Percentiles rank a stretch among this genome's conserved stretches.
These are phyloP conservation scores for Aplysina aerophoba DNA, from an alignment of 37 sponge, comb jelly and placozoan species.

Conservation along the genomic window DNA sequence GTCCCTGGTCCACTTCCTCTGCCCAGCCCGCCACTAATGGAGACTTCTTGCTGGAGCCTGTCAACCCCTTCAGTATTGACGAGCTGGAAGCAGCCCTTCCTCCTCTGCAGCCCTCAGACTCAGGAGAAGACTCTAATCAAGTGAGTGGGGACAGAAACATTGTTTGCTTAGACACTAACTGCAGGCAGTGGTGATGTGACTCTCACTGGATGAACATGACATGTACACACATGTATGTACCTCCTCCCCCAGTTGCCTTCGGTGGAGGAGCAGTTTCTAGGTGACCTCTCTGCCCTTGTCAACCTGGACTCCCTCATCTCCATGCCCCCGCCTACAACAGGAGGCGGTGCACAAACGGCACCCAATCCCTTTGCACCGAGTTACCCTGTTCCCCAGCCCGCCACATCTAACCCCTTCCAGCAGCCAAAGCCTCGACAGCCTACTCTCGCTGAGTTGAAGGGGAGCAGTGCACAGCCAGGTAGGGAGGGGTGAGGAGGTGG, in stretches of 20 bases:
- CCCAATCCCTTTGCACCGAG: conserved; percentile 19
- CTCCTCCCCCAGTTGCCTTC: conserved; percentile 10
- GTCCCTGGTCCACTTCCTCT: no score
- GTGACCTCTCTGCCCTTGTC: conserved; percentile 70
- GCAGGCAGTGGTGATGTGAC: no score
- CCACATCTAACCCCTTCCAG: conserved; percentile 26
- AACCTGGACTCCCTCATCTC: conserved; percentile 68
- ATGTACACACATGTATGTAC: no score
- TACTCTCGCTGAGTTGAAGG: conserved; percentile 8
- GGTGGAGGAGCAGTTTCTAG: conserved; percentile 84
- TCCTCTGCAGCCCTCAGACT: not conserved
- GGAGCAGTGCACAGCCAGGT: not conserved
- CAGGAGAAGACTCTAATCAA: no score
- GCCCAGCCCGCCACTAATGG: no score
- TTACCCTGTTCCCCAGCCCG: conserved; percentile 18
- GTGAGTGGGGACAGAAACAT: no score
- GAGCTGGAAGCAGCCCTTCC: conserved; percentile 1
- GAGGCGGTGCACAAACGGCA: not conserved
- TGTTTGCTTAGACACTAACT: no score
- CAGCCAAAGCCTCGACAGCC: conserved; percentile 23
- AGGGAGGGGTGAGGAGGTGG: not conserved
- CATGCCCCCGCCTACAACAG: conserved; percentile 25
- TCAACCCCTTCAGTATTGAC: conserved; percentile 4
- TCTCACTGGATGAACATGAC: no score
- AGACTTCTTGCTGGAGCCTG: not conserved